Percentiles rank a stretch among this genome's conserved stretches.
Conservation (phyloP, 2,797 vertebrate species). For the Enteromius fasciolatus region DNA sequence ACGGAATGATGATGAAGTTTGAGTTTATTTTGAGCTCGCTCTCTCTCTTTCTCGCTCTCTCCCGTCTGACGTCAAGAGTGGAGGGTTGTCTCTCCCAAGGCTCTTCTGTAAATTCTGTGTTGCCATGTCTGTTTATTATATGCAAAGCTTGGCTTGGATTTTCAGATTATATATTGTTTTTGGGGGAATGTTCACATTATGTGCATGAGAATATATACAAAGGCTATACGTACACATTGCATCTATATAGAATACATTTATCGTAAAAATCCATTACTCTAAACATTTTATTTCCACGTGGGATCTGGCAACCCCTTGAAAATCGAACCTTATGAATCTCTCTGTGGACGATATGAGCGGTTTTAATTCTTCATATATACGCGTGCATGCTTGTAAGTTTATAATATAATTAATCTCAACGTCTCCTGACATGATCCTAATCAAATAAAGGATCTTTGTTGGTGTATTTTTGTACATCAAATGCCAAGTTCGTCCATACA, state of each 20-base stretch:
- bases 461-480: neutral
- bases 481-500: neutral
- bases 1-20: constrained; percentile 34
- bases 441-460: neutral
- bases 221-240: neutral
- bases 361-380: neutral
- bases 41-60: neutral
- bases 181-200: neutral
- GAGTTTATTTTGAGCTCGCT: constrained; percentile 41
- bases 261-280: neutral
- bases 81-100: constrained; percentile 22
- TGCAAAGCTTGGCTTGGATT: neutral
- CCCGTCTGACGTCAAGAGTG: constrained; percentile 14
- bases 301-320: neutral
- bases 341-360: neutral
- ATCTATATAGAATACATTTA: neutral
- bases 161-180: neutral
- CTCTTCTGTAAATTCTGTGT: neutral
- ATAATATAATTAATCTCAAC: neutral
- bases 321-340: neutral
- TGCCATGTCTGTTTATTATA: neutral
- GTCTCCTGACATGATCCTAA: neutral
- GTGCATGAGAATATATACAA: too few relatives aligned
- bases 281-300: neutral
- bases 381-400: neutral